phyloP scores from a whole-genome alignment of 1,140 invertebrate genomes.

The Drosophila malerkotliana region DNA sequence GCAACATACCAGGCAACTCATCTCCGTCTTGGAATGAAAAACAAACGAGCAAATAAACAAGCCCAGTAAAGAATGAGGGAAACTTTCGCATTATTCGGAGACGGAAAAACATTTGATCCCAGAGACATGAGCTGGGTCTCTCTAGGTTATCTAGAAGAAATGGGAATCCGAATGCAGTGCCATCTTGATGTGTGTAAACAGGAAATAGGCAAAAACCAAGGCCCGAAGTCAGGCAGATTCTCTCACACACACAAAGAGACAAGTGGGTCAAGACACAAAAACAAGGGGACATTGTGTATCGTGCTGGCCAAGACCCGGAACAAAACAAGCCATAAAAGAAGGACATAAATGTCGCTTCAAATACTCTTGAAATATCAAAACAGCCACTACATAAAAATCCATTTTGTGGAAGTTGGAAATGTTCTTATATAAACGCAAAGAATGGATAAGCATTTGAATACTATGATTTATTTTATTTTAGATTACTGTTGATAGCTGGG shows the following conservation, averaged over 20 bases:
- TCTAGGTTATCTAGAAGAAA: conserved; percentile 44
- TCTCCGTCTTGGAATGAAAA: conserved; percentile 12
- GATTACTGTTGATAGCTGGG: too few species aligned
- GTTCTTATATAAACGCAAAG: not conserved
- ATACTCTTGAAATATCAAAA: conserved; percentile 3
- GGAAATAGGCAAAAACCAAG: conserved; percentile 47
- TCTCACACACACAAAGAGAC: not conserved
- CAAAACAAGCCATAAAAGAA: conserved; percentile 12
- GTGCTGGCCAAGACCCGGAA: not conserved
- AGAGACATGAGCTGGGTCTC: conserved; percentile 43
- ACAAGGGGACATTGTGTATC: conserved; percentile 18
- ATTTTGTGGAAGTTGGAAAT: not conserved
- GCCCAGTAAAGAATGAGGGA: conserved; percentile 18
- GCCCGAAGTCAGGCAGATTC: conserved; percentile 12
- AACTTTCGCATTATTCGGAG: conserved; percentile 7
- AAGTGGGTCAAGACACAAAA: conserved; percentile 17
- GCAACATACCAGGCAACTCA: conserved; percentile 34
- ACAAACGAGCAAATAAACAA: conserved; percentile 50
- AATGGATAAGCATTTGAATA: not conserved
- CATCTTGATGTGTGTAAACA: conserved; percentile 31
- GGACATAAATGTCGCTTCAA: conserved; percentile 19
- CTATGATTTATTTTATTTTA: too few species aligned
- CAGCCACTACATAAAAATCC: not conserved
- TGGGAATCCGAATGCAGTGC: conserved; percentile 21
- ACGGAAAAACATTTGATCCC: conserved; percentile 34